phyloP scores from a whole-genome alignment of 2,888 invertebrate species.

The Machimus atricapillus region DNA sequence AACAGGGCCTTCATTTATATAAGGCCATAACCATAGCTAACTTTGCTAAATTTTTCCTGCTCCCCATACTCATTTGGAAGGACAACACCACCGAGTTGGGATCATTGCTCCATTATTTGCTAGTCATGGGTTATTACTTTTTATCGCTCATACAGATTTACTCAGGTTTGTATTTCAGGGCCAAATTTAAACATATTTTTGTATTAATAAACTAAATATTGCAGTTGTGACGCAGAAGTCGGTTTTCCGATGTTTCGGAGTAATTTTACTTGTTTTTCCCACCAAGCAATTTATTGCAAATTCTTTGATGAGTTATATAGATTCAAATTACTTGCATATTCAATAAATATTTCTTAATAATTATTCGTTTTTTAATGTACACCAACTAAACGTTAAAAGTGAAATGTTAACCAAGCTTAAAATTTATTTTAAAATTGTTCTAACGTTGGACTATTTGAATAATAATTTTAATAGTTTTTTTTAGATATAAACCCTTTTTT shows the following conservation, averaged over 20 bases:
- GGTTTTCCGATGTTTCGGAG: background rate
- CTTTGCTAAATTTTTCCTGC: slow-evolving; percentile 67
- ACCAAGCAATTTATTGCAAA: background rate
- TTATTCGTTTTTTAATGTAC: too few species aligned
- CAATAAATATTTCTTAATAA: background rate
- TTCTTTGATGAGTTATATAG: background rate
- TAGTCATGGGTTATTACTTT: slow-evolving; percentile 72
- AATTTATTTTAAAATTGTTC: too few species aligned
- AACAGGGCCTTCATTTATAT: slow-evolving; percentile 55
- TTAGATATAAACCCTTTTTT: background rate
- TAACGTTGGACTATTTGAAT: too few species aligned
- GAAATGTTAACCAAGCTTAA: too few species aligned
- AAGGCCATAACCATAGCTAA: slow-evolving; percentile 70
- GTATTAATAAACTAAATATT: background rate
- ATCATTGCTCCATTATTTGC: slow-evolving; percentile 64
- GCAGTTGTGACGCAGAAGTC: background rate
- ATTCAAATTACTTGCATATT: slow-evolving; percentile 10
- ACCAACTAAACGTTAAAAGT: too few species aligned
- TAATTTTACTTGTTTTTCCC: background rate
- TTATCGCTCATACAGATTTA: slow-evolving; percentile 71
- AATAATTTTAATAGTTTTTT: background rate
- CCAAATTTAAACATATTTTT: background rate
- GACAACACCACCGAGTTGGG: slow-evolving; percentile 60
- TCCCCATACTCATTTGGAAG: slow-evolving; percentile 72
- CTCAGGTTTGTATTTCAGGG: slow-evolving; percentile 64